A percentile compares a stretch with the other conserved stretches of the same genome.
Evolutionary conservation across 2,797 vertebrate genomes (phyloP).

Genomic region (Enteromius afrohamiltoni): DNA sequence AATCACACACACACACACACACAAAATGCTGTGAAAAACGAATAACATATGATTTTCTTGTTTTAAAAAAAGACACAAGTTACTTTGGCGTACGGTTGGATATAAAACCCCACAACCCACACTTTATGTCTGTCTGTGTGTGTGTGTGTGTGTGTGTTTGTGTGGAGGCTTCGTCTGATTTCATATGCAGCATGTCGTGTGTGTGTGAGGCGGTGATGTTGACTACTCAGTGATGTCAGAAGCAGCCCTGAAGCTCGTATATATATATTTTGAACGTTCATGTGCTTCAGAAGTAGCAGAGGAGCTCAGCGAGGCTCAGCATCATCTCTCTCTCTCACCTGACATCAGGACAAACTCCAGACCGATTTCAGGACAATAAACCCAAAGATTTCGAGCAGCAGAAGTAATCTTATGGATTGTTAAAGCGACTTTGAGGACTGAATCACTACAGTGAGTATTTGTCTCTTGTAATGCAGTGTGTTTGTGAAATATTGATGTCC

Average conservation of each 20-base stretch:
- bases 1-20: conserved; percentile 6
- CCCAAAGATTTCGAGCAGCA: background rate
- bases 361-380: conserved; percentile 33
- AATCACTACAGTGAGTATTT: conserved; percentile 53
- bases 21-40: conserved; percentile 37
- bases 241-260: conserved; percentile 66
- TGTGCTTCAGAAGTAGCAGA: conserved; percentile 49
- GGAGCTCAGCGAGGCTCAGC: conserved; percentile 45
- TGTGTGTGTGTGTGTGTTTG: conserved; percentile 56
- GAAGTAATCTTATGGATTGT: conserved; percentile 40
- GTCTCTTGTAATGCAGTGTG: background rate
- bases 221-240: conserved; percentile 76
- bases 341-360: background rate
- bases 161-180: conserved; percentile 70
- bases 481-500: background rate
- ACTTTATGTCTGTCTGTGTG: conserved; percentile 38
- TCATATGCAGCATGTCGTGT: conserved; percentile 66
- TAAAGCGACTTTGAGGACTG: background rate
- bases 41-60: conserved; percentile 53
- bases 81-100: conserved; percentile 50
- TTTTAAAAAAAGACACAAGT: conserved; percentile 39
- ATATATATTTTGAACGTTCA: conserved; percentile 65
- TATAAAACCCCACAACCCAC: conserved; percentile 46
- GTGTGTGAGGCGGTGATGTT: conserved; percentile 66
- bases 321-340: background rate